Evolutionary conservation across 2,113 vertebrate genomes (phyloP).

Genomic region (Hemibates koningsi): DNA sequence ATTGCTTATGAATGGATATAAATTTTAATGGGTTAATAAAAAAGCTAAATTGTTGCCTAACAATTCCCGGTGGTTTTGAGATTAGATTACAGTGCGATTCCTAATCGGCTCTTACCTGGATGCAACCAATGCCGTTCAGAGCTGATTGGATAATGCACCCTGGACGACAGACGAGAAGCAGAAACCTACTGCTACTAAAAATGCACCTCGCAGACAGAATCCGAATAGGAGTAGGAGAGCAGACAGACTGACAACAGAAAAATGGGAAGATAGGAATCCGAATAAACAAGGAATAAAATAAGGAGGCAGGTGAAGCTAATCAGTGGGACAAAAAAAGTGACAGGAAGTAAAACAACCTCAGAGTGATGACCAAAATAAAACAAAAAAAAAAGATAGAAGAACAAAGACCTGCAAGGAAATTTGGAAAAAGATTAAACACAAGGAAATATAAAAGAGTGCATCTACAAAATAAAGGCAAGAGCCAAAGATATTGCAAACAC

Average conservation of each 20-base stretch:
- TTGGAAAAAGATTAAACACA: background rate
- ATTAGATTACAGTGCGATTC: background rate
- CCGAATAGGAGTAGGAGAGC: background rate
- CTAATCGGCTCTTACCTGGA: background rate
- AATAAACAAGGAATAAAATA: background rate
- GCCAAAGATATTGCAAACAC: background rate
- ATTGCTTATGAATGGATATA: background rate
- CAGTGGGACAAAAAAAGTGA: rapidly evolving
- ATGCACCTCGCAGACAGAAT: background rate
- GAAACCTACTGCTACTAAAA: background rate
- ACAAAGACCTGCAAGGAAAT: background rate
- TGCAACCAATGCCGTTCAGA: rapidly evolving
- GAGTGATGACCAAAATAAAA: background rate
- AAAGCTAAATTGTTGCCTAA: background rate
- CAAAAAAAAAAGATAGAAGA: background rate
- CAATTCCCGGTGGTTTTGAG: background rate
- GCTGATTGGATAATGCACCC: background rate
- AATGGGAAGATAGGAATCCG: background rate
- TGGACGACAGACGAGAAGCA: background rate
- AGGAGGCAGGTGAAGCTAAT: background rate
- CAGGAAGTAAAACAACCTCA: background rate
- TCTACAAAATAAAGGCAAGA: background rate
- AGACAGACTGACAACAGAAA: rapidly evolving
- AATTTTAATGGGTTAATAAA: background rate
- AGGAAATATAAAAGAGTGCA: background rate